Conservation (phyloP, 2,113 vertebrate genomes). For the Sula dactylatra region DNA sequence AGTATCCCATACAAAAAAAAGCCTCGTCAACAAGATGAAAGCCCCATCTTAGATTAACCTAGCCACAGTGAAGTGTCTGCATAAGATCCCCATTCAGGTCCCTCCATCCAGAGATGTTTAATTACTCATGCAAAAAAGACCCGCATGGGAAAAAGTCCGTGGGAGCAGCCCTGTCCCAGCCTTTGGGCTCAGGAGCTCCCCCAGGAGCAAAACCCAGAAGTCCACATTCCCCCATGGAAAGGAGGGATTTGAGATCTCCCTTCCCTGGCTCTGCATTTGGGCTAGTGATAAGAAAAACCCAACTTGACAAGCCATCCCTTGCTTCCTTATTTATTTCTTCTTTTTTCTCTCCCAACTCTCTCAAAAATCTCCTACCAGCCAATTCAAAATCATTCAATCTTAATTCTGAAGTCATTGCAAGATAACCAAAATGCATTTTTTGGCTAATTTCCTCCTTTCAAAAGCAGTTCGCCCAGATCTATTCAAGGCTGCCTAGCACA, state of each 20-base stretch:
- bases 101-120: background rate
- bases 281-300: background rate
- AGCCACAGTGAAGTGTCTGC: background rate
- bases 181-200: background rate
- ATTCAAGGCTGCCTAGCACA: background rate
- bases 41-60: background rate
- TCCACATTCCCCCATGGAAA: accelerated
- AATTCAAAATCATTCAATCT: background rate
- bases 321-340: background rate
- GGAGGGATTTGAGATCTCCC: background rate
- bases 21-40: background rate
- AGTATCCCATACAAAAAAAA: background rate
- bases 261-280: background rate
- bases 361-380: background rate
- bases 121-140: background rate
- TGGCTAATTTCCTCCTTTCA: background rate
- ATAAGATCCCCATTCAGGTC: accelerated
- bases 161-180: background rate
- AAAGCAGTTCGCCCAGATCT: background rate
- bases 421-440: background rate
- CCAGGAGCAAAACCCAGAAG: background rate
- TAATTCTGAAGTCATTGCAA: background rate
- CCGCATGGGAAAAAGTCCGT: accelerated
- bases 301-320: background rate
- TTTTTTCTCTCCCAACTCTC: background rate